Evolutionary conservation across 2,113 vertebrate species (phyloP), one percentile per base, ranked within the genome.

Genomic region (Callorhinus ursinus): DNA sequence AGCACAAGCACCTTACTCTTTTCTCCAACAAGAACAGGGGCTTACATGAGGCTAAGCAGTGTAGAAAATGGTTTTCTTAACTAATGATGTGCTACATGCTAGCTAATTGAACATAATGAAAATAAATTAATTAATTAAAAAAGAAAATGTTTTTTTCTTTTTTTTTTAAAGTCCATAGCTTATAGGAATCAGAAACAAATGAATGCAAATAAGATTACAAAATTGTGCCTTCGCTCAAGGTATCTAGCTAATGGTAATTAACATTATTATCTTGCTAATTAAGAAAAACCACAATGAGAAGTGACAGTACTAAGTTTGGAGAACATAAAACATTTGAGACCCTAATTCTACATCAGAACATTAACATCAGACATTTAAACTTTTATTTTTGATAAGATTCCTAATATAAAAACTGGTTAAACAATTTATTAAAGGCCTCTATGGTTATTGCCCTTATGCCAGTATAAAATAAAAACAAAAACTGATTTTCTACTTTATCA

Each of bases 251-350:
- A 53, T 55, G 57, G 28, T 31, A 88, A 61, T 65, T 72, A 84
- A 84, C 36, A 67, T 33, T 81, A 67, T 33, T 81, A 81, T n/a
- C 49, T 71, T 74, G 26, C 26, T 63, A 89, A 81, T 76, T 39
- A 86, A 65, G 81, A 72, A 72, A 94, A 65, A 14, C 9, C 10
- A 55, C 7, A 72, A 46, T 21, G 5, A 88, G 57, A 97, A 96
- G 39, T 39, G 10, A 49, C 26, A 94, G 7, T 36, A 67, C 71
- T 79, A 83, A 89, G 83, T 87, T 82, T 59, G 24, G 22, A 97
- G 55, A 65, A 96, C 90, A 61, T 31, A 88, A 86, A 97, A 65
- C 81, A 46, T 71, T 49, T 46, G 19, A 95, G 61, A 92, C 61
- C 36, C 57, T 82, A 81, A 86, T 36, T 96, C n/a, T 88, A 46